Percentiles rank a stretch among this genome's conserved stretches.
Conservation (phyloP, 2,797 vertebrate genomes). For the Orientallactaga sibirica region DNA sequence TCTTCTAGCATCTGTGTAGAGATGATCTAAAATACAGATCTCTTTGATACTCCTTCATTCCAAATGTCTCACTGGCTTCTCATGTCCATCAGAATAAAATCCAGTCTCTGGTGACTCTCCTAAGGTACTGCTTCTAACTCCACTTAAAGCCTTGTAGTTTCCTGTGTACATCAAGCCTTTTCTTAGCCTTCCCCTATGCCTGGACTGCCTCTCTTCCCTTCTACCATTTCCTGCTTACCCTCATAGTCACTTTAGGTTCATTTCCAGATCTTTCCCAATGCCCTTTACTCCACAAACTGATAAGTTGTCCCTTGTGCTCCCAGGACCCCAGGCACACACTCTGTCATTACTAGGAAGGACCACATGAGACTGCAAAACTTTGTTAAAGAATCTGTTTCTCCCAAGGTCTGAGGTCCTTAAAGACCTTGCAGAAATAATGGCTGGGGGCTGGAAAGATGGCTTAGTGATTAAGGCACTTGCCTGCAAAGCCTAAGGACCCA, state of each 20-base stretch:
- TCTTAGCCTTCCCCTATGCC: not conserved
- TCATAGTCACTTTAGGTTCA: not conserved
- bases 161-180: not conserved
- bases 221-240: not conserved
- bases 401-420: not conserved
- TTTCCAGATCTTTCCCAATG: not conserved
- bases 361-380: not conserved
- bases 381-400: not conserved
- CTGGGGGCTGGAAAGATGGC: too few relatives aligned
- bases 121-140: not conserved
- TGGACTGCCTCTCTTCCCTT: not conserved
- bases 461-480: too few relatives aligned
- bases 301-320: not conserved
- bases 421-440: too few relatives aligned
- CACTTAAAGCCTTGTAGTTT: not conserved
- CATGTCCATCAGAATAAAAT: conserved; percentile 7
- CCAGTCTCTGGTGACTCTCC: not conserved
- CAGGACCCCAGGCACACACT: not conserved
- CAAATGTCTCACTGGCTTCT: not conserved
- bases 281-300: not conserved
- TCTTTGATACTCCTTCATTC: not conserved
- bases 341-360: not conserved
- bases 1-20: not conserved
- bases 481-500: too few relatives aligned
- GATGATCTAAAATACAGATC: not conserved